These are phyloP conservation scores for Cantharis nigra DNA, from an alignment of 2,888 invertebrate species.

Conservation along the genomic window DNA sequence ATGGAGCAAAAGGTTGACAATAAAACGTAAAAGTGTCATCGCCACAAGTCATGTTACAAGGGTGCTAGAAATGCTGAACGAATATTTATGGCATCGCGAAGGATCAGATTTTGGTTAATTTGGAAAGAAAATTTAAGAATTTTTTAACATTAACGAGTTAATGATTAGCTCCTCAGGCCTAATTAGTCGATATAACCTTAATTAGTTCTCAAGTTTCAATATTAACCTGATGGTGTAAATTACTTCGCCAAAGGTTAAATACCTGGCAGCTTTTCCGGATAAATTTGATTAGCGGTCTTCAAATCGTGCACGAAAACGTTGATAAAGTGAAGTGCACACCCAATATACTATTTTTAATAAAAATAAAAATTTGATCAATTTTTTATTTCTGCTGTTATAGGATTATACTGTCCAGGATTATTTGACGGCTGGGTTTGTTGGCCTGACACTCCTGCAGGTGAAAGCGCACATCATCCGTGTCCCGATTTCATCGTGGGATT, in stretches of 20 bases:
- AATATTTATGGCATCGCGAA: neutral
- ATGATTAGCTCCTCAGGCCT: neutral
- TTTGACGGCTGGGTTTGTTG: constrained; percentile 86
- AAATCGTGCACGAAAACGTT: neutral
- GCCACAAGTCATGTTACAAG: neutral
- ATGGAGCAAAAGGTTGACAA: neutral
- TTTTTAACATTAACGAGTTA: neutral
- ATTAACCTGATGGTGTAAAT: neutral
- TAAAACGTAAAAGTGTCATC: neutral
- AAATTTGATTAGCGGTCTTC: neutral
- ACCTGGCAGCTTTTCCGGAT: neutral
- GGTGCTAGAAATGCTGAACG: neutral
- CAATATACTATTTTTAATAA: neutral
- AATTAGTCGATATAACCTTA: neutral
- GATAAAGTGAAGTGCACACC: neutral
- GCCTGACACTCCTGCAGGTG: constrained; percentile 73
- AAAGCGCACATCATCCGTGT: constrained; percentile 68
- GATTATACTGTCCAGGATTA: constrained; percentile 69
- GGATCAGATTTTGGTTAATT: neutral
- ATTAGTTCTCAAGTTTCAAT: neutral
- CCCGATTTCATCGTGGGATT: constrained; percentile 80
- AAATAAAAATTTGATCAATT: neutral
- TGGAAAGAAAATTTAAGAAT: neutral
- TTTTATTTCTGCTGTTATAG: constrained; percentile 54
- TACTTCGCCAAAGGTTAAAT: neutral